Base-by-base conservation (phyloP, 2,888 invertebrate species). In the Philereme transversata region DNA sequence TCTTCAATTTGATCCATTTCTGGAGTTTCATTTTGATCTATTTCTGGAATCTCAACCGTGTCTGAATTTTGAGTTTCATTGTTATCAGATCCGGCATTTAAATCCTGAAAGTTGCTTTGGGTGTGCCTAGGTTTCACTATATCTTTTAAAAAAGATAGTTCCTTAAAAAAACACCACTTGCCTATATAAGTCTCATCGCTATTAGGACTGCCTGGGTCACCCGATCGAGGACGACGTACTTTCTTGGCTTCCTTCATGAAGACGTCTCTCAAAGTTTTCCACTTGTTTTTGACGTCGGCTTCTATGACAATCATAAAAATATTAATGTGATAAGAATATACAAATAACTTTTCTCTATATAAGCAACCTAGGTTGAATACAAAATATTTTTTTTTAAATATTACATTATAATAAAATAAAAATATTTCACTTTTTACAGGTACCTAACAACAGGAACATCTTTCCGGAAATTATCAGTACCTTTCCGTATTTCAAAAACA, bases 161-260 rank as follows among this genome's bases (percentile, higher is more conserved):
- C 54, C 51, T 60, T 51, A 60, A 60, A 60, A n/a, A 60, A 59
- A 49, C 44, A 40, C 64, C 64, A 64, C 22, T 63, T 65, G 47
- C 62, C 60, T 60, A 53, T 58, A 57, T 62, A 68, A 38, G 7
- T 62, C 9, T 60, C 62, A 22, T 64, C 62, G 61, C 22, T 61
- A 66, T 66, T 62, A 57, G 62, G 66, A 40, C 68, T 68, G 62
- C 66, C 66, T 66, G 64, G 64, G 54, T 68, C 68, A 33, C 68
- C 68, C 5, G 69, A 69, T 62, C 64, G 67, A 62, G 64, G 69
- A 35, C 44, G 50, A 51, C 63, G 65, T 57, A 65, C 62, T 40
- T 68, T 68, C 44, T 62, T 68, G n/a, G 40, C 53, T 65, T 68
- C 65, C 35, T 68, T 68, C 53, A 63, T 50, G 52, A 63, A 68